These are phyloP conservation scores for Amyelois transitella DNA, from an alignment of 1,140 invertebrate species.

Conservation along the genomic window DNA sequence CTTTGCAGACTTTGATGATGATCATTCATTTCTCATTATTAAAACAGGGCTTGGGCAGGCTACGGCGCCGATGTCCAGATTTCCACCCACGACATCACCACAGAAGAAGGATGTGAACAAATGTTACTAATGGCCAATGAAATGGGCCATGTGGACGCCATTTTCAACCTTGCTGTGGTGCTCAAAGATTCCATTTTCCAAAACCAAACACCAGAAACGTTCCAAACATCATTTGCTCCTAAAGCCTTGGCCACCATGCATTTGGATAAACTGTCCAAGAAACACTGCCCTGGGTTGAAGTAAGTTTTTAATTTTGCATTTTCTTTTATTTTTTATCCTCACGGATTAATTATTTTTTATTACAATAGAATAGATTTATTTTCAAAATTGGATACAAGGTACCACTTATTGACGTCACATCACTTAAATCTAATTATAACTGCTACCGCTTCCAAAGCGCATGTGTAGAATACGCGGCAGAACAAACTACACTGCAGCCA, in stretches of 20 bases:
- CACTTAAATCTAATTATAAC: too few species aligned
- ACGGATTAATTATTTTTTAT: too few species aligned
- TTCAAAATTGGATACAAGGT: too few species aligned
- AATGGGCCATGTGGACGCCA: slow-evolving; percentile 82
- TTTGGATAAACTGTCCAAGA: slow-evolving; percentile 76
- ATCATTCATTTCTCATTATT: too few species aligned
- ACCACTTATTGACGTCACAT: too few species aligned
- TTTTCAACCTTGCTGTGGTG: slow-evolving; percentile 89
- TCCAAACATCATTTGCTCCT: slow-evolving; percentile 73
- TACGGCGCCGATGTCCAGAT: slow-evolving; percentile 79
- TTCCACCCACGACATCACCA: slow-evolving; percentile 79
- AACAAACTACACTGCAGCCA: too few species aligned
- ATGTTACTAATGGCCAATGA: slow-evolving; percentile 78
- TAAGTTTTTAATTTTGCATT: slow-evolving; percentile 30
- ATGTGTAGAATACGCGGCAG: too few species aligned
- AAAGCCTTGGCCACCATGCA: slow-evolving; percentile 78
- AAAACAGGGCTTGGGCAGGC: slow-evolving; percentile 76
- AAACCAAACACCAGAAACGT: slow-evolving; percentile 78
- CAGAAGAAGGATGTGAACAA: slow-evolving; percentile 75
- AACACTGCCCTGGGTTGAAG: slow-evolving; percentile 75
- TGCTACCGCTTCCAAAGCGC: too few species aligned
- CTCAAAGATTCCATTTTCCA: slow-evolving; percentile 78
- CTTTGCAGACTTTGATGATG: too few species aligned
- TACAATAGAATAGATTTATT: too few species aligned
- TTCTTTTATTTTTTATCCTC: too few species aligned